phyloP scores from a whole-genome alignment of 2,113 vertebrate species.

The Hemibagrus wyckioides region DNA sequence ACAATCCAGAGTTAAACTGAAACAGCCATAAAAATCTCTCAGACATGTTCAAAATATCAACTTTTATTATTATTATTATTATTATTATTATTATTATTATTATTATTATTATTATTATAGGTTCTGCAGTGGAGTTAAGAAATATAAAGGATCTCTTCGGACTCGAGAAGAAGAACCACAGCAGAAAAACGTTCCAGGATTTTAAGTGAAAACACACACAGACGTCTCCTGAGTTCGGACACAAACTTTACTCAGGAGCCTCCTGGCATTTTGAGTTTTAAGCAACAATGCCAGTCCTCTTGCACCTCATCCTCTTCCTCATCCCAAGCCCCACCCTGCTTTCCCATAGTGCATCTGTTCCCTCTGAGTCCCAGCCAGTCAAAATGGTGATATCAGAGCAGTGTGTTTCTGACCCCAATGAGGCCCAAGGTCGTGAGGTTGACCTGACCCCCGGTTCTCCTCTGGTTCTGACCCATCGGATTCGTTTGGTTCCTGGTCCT shows the following conservation, averaged over 20 bases:
- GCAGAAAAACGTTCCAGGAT: neutral
- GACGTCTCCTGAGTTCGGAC: neutral
- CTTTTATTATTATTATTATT: neutral
- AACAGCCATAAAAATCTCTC: no score
- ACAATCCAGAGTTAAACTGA: neutral
- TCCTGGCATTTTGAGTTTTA: neutral
- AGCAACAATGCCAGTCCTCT: constrained; percentile 47
- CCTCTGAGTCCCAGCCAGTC: constrained; percentile 57
- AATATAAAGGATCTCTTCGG: neutral
- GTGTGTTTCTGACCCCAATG: constrained; percentile 45
- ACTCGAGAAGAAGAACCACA: neutral
- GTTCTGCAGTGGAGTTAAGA: neutral
- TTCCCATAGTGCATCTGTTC: constrained; percentile 36
- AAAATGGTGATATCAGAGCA: constrained; percentile 67
- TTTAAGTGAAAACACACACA: neutral
- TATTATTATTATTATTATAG: neutral
- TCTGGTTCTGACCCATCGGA: constrained; percentile 73
- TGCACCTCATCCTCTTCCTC: constrained; percentile 56
- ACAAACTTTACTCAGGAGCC: neutral
- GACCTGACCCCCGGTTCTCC: constrained; percentile 66
- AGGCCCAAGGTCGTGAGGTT: constrained; percentile 59
- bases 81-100: neutral
- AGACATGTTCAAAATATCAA: neutral
- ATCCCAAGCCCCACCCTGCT: constrained; percentile 50
- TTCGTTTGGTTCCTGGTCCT: constrained; percentile 64